Base-by-base conservation (phyloP, 2,888 invertebrate species). In the Sericinus montela region DNA sequence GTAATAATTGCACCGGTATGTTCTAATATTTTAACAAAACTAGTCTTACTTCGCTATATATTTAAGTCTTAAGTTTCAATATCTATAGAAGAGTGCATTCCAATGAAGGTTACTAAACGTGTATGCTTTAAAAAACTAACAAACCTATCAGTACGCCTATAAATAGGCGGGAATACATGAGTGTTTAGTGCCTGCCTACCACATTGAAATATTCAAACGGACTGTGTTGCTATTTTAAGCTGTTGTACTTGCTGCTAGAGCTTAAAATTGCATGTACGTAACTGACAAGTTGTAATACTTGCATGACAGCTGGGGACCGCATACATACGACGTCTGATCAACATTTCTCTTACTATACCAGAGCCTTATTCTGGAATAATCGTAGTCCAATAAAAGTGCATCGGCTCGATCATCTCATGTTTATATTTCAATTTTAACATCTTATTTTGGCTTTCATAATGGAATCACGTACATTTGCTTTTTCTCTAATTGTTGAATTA, bases 151-250 rank as follows among this genome's bases (percentile, higher is more conserved):
- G 29, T 34, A 46, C 49, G 49, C 49, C 49, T 45, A 45, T 45
- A 44, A 40, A 45, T 49, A 49, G 49, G 49, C 49, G 49, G 49
- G 39, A 44, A 45, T 49, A 42, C 43, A 30, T 40, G 45, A 40
- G 35, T 28, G 44, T 40, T 40, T 36, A 35, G 49, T 45, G 30
- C 14, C 49, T 45, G 49, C 45, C 45, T 49, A 45, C 49, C 19
- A 38, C 34, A 15, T 25, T 30, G 45, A 36, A 40, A 36, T 35
- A 45, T 29, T 25, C 25, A 10, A 42, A n/a, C n/a, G 35, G 0
- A 1, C n/a, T 9, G 16, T 11, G 11, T n/a, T 11, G 29, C 36
- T 11, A 49, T 36, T 49, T 45, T 29, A 11, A 39, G 19, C 34
- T 15, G 28, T 44, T 11, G 7, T 9, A 6, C 39, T 5, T n/a